Percentiles rank a stretch among this genome's conserved stretches.
phyloP scores from a whole-genome alignment of 2,888 invertebrate genomes.

The Diaphora mendica region DNA sequence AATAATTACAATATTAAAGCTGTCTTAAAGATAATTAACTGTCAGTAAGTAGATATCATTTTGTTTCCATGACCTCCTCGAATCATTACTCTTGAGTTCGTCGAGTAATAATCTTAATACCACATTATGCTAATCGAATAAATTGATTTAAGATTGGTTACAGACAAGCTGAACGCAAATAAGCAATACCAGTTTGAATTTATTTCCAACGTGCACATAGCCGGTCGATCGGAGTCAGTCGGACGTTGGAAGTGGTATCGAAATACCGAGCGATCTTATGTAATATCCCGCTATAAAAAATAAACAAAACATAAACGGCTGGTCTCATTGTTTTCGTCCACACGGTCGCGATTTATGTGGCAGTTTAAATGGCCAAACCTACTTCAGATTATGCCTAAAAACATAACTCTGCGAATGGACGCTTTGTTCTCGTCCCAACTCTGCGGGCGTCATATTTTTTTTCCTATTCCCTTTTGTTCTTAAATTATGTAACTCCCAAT shows the following conservation, averaged over 20 bases:
- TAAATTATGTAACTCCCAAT: slow-evolving; percentile 79
- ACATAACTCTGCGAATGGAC: slow-evolving; percentile 72
- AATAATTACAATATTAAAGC: background rate
- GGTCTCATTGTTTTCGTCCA: slow-evolving; percentile 78
- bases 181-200: slow-evolving; percentile 53
- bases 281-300: slow-evolving; percentile 70
- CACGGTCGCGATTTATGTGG: slow-evolving; percentile 79
- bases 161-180: slow-evolving; percentile 39
- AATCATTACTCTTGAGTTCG: slow-evolving; percentile 22
- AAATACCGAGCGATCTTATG: slow-evolving; percentile 65
- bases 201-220: slow-evolving; percentile 53
- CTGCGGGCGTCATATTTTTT: slow-evolving; percentile 72
- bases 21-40: background rate
- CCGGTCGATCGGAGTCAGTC: slow-evolving; percentile 54
- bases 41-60: slow-evolving; percentile 7
- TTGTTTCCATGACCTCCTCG: slow-evolving; percentile 34
- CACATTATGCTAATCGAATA: slow-evolving; percentile 48
- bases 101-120: slow-evolving; percentile 39
- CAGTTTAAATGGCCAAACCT: slow-evolving; percentile 73
- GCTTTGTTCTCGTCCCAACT: slow-evolving; percentile 76
- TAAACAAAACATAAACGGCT: slow-evolving; percentile 63
- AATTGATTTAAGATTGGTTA: slow-evolving; percentile 39
- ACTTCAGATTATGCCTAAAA: slow-evolving; percentile 69
- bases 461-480: slow-evolving; percentile 78
- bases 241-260: slow-evolving; percentile 57